These are phyloP conservation scores for Lasioglossum malachurum DNA, from an alignment of 2,888 invertebrate species.

Conservation along the genomic window DNA sequence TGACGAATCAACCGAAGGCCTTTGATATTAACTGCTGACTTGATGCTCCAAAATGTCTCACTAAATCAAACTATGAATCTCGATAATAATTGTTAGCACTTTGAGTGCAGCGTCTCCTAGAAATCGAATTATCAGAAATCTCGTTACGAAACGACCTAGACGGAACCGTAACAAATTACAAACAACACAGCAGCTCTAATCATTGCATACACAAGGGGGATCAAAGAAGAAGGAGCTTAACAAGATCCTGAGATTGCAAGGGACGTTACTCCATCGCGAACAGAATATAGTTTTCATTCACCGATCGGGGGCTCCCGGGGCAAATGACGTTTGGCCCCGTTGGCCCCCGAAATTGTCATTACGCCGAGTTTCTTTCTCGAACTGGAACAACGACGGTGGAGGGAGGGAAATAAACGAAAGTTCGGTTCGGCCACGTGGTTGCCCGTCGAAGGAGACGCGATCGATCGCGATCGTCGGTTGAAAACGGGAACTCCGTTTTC, in stretches of 20 bases:
- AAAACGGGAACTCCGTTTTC: constrained; percentile 27
- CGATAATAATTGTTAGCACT: background rate
- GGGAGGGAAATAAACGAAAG: constrained; percentile 1
- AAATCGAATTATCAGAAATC: no score
- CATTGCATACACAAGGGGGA: background rate
- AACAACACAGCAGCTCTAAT: background rate
- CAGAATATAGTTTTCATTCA: background rate
- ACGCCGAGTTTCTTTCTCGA: background rate
- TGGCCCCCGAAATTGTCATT: background rate
- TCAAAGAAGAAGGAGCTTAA: background rate
- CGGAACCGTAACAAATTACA: background rate
- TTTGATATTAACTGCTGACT: background rate
- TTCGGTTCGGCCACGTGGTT: constrained; percentile 18
- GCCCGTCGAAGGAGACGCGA: background rate
- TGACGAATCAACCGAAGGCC: background rate
- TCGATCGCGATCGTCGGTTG: constrained; percentile 26
- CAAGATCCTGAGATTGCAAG: background rate
- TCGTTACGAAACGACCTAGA: background rate
- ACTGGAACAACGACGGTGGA: background rate
- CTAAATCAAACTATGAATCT: background rate
- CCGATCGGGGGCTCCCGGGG: background rate
- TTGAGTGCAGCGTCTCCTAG: background rate
- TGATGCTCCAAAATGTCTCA: background rate
- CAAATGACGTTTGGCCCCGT: background rate
- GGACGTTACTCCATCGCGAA: background rate